Evolutionary conservation across 2,113 vertebrate genomes (phyloP).

Genomic region (Okapia johnstoni): DNA sequence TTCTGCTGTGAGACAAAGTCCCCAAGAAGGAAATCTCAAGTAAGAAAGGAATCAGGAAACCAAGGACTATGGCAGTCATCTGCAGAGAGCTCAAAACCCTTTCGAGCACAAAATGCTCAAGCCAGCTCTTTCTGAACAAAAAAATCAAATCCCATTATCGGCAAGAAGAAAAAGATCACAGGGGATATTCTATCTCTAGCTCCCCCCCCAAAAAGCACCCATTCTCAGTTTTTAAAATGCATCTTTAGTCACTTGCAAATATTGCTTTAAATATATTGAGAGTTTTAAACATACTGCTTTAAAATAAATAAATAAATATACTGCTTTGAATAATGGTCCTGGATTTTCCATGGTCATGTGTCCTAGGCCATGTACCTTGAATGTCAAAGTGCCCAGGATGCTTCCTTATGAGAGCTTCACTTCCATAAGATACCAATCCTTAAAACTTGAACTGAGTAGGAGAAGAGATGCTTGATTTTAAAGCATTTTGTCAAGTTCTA

Average conservation of each 20-base stretch:
- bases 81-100: conserved; percentile 21
- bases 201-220: neutral
- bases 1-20: neutral
- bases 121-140: neutral
- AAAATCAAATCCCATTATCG: conserved; percentile 16
- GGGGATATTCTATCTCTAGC: neutral
- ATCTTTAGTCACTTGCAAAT: conserved; percentile 20
- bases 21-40: conserved; percentile 46
- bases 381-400: neutral
- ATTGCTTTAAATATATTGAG: neutral
- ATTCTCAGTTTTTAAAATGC: conserved; percentile 8
- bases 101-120: neutral
- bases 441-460: conserved; percentile 16
- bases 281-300: neutral
- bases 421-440: conserved; percentile 14
- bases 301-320: neutral
- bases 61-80: neutral
- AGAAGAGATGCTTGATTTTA: conserved; percentile 30
- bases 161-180: neutral
- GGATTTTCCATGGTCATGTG: neutral
- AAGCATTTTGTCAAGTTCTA: conserved; percentile 11
- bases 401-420: neutral
- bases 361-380: neutral
- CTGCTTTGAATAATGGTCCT: neutral
- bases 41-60: conserved; percentile 13